These are phyloP conservation scores for Microcebus tavaratra DNA, from an alignment of 2,113 vertebrate species.

Conservation along the genomic window DNA sequence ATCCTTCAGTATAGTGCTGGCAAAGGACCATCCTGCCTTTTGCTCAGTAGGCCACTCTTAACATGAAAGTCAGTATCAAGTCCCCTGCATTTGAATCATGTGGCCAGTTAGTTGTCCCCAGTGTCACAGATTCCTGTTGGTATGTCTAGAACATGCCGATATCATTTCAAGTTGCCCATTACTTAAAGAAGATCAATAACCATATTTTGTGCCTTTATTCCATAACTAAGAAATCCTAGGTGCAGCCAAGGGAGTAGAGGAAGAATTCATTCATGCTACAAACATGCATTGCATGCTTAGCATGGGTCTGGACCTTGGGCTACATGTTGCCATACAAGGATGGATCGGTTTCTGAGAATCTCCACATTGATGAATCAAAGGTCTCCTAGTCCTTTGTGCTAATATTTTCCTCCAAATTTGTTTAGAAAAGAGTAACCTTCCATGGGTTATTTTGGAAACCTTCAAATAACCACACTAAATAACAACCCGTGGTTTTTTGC, in stretches of 20 bases:
- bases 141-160: not conserved
- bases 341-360: not conserved
- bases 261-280: not conserved
- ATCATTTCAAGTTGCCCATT: constrained; percentile 6
- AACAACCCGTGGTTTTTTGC: constrained; percentile 45
- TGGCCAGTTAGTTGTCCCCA: not conserved
- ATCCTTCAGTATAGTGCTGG: constrained; percentile 37
- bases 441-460: constrained; percentile 14
- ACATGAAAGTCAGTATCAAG: not conserved
- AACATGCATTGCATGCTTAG: not conserved
- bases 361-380: constrained; percentile 12
- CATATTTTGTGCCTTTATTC: not conserved
- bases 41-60: constrained; percentile 21
- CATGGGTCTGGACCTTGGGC: not conserved
- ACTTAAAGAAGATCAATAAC: not conserved
- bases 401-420: constrained; percentile 28
- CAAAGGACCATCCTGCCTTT: constrained; percentile 44
- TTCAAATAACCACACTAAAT: constrained; percentile 46
- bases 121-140: not conserved
- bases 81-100: not conserved
- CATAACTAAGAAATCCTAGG: not conserved
- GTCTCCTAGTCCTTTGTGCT: not conserved
- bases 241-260: not conserved
- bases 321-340: not conserved
- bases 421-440: constrained; percentile 47